Conservation (phyloP, 2,113 vertebrate species). For the Platysteira castanea region DNA sequence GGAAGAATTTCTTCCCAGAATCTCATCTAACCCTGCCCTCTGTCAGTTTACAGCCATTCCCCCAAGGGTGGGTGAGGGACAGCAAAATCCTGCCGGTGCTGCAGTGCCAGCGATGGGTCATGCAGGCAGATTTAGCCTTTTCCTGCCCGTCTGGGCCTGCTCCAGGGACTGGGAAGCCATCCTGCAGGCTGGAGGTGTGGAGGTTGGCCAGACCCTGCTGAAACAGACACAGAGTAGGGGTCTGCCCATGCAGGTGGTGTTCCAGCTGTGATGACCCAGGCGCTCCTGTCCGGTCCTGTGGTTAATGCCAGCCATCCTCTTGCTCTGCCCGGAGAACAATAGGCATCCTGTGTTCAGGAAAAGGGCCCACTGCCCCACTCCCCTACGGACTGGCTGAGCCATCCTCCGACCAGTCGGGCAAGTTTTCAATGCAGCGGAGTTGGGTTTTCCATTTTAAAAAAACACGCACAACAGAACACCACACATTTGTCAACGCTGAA, state of each 20-base stretch:
- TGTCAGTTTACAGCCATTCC: neutral
- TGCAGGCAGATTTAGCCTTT: neutral
- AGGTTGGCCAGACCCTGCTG: neutral
- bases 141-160: neutral
- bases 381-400: neutral
- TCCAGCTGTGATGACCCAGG: neutral
- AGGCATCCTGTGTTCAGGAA: neutral
- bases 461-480: neutral
- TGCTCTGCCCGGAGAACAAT: neutral
- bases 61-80: neutral
- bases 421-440: neutral
- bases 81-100: neutral
- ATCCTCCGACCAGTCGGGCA: neutral
- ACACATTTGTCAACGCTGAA: slow-evolving; percentile 33
- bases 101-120: neutral
- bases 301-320: neutral
- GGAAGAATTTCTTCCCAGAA: neutral
- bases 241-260: neutral
- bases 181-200: neutral
- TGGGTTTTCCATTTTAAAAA: neutral
- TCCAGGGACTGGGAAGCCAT: neutral
- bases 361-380: neutral
- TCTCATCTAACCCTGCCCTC: neutral
- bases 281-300: neutral
- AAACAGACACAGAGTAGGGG: neutral